Evolutionary conservation across 2,888 invertebrate species (phyloP), one percentile per base, ranked within the genome.

Genomic region (Hyles lineata): DNA sequence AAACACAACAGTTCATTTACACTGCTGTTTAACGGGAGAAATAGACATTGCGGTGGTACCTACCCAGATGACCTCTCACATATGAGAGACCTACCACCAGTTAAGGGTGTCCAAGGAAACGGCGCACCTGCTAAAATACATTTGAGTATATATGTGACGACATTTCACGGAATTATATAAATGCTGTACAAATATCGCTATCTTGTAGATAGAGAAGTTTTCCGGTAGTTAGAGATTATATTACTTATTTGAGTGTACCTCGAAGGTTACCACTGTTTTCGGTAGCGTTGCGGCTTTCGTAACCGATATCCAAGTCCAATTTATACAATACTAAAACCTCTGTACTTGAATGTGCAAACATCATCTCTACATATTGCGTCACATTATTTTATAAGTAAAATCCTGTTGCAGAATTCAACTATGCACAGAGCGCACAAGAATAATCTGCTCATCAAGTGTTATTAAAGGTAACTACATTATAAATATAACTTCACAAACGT

Each of bases 181-280:
- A 17, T 23, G 9, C 17, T 67, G 15, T 50, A 17, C 43, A 43
- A 32, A 62, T 32, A 62, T n/a, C 50, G 11, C 15, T 67, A 50
- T 67, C 43, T 21, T 43, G 23, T 50, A 21, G 35, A 35, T 63
- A 63, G 50, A 50, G 50, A 23, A 63, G n/a, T 67, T 50, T 67
- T 67, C 67, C 67, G 67, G 67, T 67, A 67, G 43, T 23, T 23
- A 15, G 43, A 23, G 21, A 67, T 67, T 67, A 50, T 23, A 23
- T n/a, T 35, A 35, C 35, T 29, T 29, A 29, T 29, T 29, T 25
- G 19, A 62, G 52, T 35, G 1, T 43, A 35, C 15, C 35, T 67
- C 6, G 35, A 67, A 67, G 63, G 63, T 67, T 67, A 43, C 50
- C 15, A 67, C 43, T 43, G 35, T 43, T 50, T 62, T 50, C 43